Percentiles rank a stretch among this genome's conserved stretches.
These are phyloP conservation scores for Xestia xanthographa DNA, from an alignment of 2,888 invertebrate species.

Conservation along the genomic window DNA sequence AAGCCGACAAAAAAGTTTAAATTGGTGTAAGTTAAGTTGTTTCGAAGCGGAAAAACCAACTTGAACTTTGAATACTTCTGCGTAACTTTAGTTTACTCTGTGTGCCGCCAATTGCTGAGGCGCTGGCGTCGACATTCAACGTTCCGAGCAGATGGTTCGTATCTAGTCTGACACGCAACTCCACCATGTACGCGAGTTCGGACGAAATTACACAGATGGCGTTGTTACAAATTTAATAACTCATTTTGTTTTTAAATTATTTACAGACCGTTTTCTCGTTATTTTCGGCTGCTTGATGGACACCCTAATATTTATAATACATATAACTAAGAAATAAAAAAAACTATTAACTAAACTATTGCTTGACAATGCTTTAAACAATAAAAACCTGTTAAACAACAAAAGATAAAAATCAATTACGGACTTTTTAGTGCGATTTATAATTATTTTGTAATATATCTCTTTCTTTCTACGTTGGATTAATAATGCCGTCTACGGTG, in stretches of 20 bases:
- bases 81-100: slow-evolving; percentile 73
- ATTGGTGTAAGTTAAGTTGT: slow-evolving; percentile 49
- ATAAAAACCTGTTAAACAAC: neutral
- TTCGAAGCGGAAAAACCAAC: slow-evolving; percentile 28
- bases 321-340: neutral
- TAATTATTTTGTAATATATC: neutral
- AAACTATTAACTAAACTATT: neutral
- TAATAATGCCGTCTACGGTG: slow-evolving; percentile 30
- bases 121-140: slow-evolving; percentile 69
- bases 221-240: slow-evolving; percentile 51
- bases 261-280: neutral
- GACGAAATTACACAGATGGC: slow-evolving; percentile 71
- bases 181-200: slow-evolving; percentile 61
- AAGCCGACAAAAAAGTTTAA: slow-evolving; percentile 36
- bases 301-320: too few relatives aligned
- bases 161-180: slow-evolving; percentile 57
- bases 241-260: neutral
- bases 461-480: neutral
- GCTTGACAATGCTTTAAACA: neutral
- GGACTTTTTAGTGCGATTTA: neutral
- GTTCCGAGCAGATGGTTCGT: slow-evolving; percentile 69
- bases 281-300: neutral
- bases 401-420: neutral
- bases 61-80: slow-evolving; percentile 33
- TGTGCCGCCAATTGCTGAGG: slow-evolving; percentile 61